Percentiles rank a stretch among this genome's conserved stretches.
phyloP scores from a whole-genome alignment of 2,113 vertebrate species.

The Terrapene triunguis region DNA sequence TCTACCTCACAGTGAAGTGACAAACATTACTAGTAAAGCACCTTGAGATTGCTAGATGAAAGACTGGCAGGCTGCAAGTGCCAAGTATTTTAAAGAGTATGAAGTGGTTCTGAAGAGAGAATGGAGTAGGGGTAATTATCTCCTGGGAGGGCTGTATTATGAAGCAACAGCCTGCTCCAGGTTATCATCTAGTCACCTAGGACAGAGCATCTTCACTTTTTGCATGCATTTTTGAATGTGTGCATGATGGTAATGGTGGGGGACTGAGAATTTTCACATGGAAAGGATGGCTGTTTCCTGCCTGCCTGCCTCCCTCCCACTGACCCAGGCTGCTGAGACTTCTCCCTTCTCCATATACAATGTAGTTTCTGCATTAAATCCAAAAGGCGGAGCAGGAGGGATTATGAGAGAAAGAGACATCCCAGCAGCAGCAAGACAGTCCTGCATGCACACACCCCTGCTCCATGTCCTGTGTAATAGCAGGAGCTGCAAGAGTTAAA shows the following conservation, averaged over 20 bases:
- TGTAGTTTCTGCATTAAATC: background rate
- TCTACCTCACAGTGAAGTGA: background rate
- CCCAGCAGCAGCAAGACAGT: background rate
- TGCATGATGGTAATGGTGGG: background rate
- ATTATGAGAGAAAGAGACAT: background rate
- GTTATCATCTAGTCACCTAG: background rate
- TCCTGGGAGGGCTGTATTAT: rapidly evolving
- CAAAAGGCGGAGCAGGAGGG: background rate
- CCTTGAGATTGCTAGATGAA: background rate
- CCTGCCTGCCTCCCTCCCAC: background rate
- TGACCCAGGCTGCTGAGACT: background rate
- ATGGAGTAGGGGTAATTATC: background rate
- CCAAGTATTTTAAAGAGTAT: background rate
- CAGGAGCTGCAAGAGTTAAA: background rate
- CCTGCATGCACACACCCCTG: background rate
- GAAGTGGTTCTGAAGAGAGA: background rate
- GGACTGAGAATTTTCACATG: background rate
- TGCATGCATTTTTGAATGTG: background rate
- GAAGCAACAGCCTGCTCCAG: background rate
- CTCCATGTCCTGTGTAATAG: background rate
- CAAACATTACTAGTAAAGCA: background rate
- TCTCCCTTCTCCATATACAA: slow-evolving; percentile 5
- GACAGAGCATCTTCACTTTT: background rate
- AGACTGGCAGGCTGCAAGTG: background rate
- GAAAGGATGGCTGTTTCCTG: background rate